Evolutionary conservation across 92 coral and sea anemone genomes (phyloP), one percentile per base, ranked within the genome.

Genomic region (Scolanthus callimorphus): DNA sequence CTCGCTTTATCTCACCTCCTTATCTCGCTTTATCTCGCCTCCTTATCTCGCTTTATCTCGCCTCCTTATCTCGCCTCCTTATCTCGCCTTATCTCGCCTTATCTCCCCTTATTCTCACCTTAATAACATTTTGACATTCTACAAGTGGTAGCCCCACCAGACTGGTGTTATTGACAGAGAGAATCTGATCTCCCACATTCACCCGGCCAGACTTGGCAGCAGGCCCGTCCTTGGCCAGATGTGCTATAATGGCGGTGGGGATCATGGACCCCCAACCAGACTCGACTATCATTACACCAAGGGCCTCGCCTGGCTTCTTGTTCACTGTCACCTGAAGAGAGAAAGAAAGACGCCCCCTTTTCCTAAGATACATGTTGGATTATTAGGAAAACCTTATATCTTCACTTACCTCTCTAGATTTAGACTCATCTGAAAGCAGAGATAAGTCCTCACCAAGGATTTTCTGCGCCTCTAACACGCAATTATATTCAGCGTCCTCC

Each of bases 261-360:
- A 91, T 88, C 97, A 91, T 92, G 55, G 98, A 92, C 17, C 98
- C 98, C 98, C 98, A 92, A 29, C 98, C 98, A 19, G 96, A 88
- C 69, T 88, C 98, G n/a, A 92, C 96, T 25, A 92, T 88, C 98
- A 92, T 92, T 17, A 92, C 66, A 21, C 89, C 91, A 24, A 92
- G 72, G 54, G 67, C 62, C 55, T 92, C 98, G 25, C 79, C 86
- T 24, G 95, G 95, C 59, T 92, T 92, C 80, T 92, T 92, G 45
- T 92, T 90, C 9, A 92, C 91, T 46, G 84, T 76, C 28, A 88
- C 81, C 98, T 92, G 54, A 4, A 11, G 11, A 37, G 2, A 30
- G 15, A 6, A 49, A 9, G 25, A 30, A 61, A 4, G 51, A 0
- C 19, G 1, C 41, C 41, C 15, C 8, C 8, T 34, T 15, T 13